These are phyloP conservation scores for Muscicapa adusta DNA, from an alignment of 2,113 vertebrate genomes.

Conservation along the genomic window DNA sequence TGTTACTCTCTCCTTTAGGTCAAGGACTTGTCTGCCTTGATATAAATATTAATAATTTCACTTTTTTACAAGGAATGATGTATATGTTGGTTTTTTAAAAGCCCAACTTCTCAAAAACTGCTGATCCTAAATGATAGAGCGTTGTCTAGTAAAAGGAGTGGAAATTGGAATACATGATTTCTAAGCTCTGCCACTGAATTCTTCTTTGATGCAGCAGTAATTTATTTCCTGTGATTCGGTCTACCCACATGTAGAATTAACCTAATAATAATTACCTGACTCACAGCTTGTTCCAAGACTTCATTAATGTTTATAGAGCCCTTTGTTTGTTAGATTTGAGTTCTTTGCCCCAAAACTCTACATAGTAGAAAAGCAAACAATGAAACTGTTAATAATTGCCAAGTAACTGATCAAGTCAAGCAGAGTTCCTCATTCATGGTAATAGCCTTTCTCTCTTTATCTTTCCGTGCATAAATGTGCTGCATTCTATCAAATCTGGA, in stretches of 20 bases:
- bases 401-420: not conserved
- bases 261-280: not conserved
- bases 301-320: not conserved
- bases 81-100: not conserved
- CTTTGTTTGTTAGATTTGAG: not conserved
- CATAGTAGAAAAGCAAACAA: not conserved
- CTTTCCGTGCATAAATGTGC: not conserved
- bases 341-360: not conserved
- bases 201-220: not conserved
- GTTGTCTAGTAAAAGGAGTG: not conserved
- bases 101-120: not conserved
- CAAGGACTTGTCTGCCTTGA: conserved; percentile 5
- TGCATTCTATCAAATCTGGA: not conserved
- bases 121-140: not conserved
- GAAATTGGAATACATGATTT: not conserved
- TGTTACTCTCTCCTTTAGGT: not conserved
- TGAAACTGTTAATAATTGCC: not conserved
- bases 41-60: conserved; percentile 39
- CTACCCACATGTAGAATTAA: not conserved
- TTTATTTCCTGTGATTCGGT: not conserved
- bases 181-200: not conserved
- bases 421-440: not conserved
- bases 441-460: not conserved
- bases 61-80: not conserved
- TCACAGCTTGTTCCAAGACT: not conserved